Evolutionary conservation across 2,113 vertebrate genomes (phyloP), one percentile per base, ranked within the genome.

Genomic region (Grus americana): DNA sequence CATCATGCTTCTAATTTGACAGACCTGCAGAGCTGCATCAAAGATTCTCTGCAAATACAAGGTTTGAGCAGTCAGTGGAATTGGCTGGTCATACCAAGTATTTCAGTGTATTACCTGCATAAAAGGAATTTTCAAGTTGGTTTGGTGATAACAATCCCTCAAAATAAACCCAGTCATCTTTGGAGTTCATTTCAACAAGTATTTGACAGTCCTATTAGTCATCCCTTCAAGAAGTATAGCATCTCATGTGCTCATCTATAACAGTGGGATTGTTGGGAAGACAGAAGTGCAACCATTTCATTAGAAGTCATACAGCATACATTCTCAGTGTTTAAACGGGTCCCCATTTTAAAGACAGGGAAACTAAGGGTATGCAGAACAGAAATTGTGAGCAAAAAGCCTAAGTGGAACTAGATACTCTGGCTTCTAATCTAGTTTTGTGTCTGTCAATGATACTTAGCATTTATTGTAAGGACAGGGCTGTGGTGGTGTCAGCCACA

Each of bases 1-100:
- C 86, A 93, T 96, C 90, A 44, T 92, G 90, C 86, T 94, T 90
- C 79, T 84, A 52, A 93, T 93, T 93, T 92, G 95, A 94, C 83
- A 93, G 88, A 92, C 75, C 73, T 95, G 86, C 61, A 90, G 83
- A 89, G 93, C 50, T 88, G 34, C 57, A 68, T 74, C 91, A 91
- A 89, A 95, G 88, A 81, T 83, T 86, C 67, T 80, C 30, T 93
- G 68, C 52, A 90, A 92, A 92, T 85, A 70, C 36, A 36, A 66
- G 75, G 67, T 94, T 80, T 94, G 67, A 93, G 59, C 68, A 88
- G 79, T n/a, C 50, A 21, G 44, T 80, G n/a, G 67, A 86, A 83
- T 88, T 94, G 71, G 84, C 63, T 52, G 90, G 82, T 78, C 88
- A 29, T 74, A 88, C 50, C 23, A 68, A 67, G 23, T 80, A 71